phyloP scores from a whole-genome alignment of 2,888 invertebrate species.

The Adelognathus sp. region DNA sequence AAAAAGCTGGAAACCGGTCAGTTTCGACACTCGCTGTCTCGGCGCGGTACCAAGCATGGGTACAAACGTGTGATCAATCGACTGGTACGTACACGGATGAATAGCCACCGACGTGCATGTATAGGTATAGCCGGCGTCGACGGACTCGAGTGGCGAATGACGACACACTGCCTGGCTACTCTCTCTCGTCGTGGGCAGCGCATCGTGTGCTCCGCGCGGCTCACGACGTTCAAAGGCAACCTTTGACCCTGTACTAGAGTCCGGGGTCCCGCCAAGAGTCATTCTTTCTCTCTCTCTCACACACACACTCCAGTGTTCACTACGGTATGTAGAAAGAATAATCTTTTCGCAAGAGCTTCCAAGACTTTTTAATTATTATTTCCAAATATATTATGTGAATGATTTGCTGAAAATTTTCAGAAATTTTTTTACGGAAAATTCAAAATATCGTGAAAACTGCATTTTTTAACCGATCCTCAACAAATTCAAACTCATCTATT shows the following conservation, averaged over 20 bases:
- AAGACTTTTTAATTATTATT: too few relatives aligned
- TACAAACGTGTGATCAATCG: conserved; percentile 36
- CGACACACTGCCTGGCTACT: conserved; percentile 9
- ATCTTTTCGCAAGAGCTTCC: not conserved
- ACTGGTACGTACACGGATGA: conserved; percentile 48
- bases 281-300: conserved; percentile 35
- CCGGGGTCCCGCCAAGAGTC: conserved; percentile 47
- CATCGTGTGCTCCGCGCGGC: conserved; percentile 35
- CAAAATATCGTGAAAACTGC: too few relatives aligned
- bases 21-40: not conserved
- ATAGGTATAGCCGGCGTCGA: too few relatives aligned
- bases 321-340: not conserved
- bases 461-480: too few relatives aligned
- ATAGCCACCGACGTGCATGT: conserved; percentile 26
- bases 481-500: too few relatives aligned
- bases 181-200: conserved; percentile 17
- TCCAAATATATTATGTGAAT: too few relatives aligned
- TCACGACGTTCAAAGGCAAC: conserved; percentile 46
- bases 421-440: too few relatives aligned
- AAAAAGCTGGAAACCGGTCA: not conserved
- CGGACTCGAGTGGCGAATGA: conserved; percentile 38
- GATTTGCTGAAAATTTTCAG: not conserved
- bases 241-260: conserved; percentile 49
- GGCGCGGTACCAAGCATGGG: not conserved
- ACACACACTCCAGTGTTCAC: not conserved